Evolutionary conservation across 2,113 vertebrate genomes (phyloP).

Genomic region (Xyliphius kryptos): DNA sequence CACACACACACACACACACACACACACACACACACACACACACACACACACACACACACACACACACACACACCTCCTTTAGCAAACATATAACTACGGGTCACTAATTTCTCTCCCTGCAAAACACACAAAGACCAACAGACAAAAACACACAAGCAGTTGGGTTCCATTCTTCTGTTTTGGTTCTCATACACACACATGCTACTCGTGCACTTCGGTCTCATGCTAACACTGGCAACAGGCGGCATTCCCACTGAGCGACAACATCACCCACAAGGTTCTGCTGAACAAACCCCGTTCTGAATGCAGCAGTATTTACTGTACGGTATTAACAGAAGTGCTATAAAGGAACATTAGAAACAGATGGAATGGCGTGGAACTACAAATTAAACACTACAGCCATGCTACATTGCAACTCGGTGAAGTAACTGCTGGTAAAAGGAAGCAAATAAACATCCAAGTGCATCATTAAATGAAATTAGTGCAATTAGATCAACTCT

Average conservation of each 20-base stretch:
- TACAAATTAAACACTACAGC: no score
- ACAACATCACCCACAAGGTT: background rate
- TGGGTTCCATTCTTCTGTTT: slow-evolving; percentile 28
- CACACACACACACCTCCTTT: slow-evolving; percentile 16
- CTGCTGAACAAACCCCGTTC: no score
- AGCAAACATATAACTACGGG: slow-evolving; percentile 35
- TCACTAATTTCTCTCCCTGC: slow-evolving; percentile 10
- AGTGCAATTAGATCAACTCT: no score
- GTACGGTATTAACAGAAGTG: no score
- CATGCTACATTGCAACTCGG: no score
- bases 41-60: slow-evolving; percentile 8
- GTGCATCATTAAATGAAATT: no score
- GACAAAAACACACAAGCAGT: slow-evolving; percentile 22
- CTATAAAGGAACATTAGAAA: no score
- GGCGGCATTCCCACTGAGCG: slow-evolving; percentile 17
- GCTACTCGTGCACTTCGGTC: background rate
- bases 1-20: slow-evolving; percentile 1
- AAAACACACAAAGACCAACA: slow-evolving; percentile 28
- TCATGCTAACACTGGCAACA: background rate
- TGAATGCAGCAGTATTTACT: no score
- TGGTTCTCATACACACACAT: slow-evolving; percentile 18
- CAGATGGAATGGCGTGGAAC: no score
- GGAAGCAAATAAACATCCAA: no score
- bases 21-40: background rate
- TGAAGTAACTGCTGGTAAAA: no score